Conservation (phyloP, 2,113 vertebrate species). For the Hylia prasina region DNA sequence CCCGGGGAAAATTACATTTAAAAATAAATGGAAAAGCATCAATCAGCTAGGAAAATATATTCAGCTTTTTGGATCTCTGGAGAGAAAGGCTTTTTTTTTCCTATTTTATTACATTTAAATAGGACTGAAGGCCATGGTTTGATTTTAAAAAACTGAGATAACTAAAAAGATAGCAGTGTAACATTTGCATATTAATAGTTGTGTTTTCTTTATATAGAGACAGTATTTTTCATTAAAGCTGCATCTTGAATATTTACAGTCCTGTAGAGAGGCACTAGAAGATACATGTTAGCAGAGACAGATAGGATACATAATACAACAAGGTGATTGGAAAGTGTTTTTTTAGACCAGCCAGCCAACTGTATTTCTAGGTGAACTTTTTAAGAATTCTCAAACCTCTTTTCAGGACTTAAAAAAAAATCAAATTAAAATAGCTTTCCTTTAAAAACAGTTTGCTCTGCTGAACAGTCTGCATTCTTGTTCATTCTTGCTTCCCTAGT, state of each 20-base stretch:
- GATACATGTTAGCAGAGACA: not conserved
- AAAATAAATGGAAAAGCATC: conserved; percentile 81
- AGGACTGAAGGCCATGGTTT: conserved; percentile 45
- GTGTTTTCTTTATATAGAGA: not conserved
- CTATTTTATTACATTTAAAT: conserved; percentile 71
- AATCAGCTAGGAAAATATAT: conserved; percentile 74
- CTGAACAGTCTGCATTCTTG: not conserved
- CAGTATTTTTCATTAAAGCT: conserved; percentile 27
- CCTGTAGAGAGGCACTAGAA: not conserved
- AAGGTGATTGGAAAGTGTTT: not conserved
- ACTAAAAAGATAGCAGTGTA: conserved; percentile 18
- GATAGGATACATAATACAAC: not conserved
- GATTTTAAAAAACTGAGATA: conserved; percentile 30
- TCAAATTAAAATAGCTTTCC: not conserved
- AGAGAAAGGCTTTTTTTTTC: conserved; percentile 29
- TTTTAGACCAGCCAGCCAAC: not conserved
- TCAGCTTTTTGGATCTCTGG: conserved; percentile 61
- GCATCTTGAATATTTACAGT: conserved; percentile 44
- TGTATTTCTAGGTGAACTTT: not conserved
- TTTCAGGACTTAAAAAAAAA: not conserved
- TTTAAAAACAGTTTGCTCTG: not conserved
- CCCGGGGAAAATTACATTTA: conserved; percentile 72
- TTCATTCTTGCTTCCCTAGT: not conserved
- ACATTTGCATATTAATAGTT: conserved; percentile 48
- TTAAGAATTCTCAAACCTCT: not conserved